Percentiles rank a stretch among this genome's conserved stretches.
Evolutionary conservation across 2,113 vertebrate genomes (phyloP).

Genomic region (Xenopus borealis): DNA sequence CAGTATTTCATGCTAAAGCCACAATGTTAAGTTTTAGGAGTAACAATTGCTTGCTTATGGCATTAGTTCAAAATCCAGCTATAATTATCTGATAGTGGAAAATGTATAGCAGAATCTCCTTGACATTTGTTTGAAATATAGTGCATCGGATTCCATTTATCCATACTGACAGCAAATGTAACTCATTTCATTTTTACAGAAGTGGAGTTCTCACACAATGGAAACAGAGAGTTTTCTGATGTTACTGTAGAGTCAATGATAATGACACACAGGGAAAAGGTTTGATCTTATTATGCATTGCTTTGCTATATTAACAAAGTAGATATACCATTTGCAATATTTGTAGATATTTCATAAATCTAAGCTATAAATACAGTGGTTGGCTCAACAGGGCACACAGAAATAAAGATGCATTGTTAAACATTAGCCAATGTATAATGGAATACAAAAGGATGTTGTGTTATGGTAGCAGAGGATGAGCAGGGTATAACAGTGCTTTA

Average conservation of each 20-base stretch:
- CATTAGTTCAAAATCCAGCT: slow-evolving; percentile 32
- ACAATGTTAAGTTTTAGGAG: slow-evolving; percentile 25
- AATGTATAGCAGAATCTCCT: slow-evolving; percentile 18
- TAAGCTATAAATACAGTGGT: too few species aligned
- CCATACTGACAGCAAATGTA: slow-evolving; percentile 25
- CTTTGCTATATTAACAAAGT: too few species aligned
- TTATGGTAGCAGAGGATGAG: too few species aligned
- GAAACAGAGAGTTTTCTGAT: neutral
- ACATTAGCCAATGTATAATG: too few species aligned
- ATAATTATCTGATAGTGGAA: slow-evolving; percentile 36
- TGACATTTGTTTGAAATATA: slow-evolving; percentile 37
- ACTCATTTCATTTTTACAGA: slow-evolving; percentile 27
- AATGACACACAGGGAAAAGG: neutral
- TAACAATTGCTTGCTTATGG: slow-evolving; percentile 30
- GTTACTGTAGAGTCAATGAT: neutral
- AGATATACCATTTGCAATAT: too few species aligned
- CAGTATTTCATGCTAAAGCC: slow-evolving; percentile 30
- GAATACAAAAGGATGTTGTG: too few species aligned
- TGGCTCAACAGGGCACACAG: too few species aligned
- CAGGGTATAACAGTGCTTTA: too few species aligned
- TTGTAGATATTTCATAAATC: too few species aligned
- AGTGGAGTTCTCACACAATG: slow-evolving; percentile 21
- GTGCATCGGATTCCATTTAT: slow-evolving; percentile 32
- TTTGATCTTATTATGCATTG: too few species aligned
- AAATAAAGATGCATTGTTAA: too few species aligned